Percentiles rank a stretch among this genome's conserved stretches.
Evolutionary conservation across 2,113 vertebrate species (phyloP).

Genomic region (Phylloscopus trochiloides): DNA sequence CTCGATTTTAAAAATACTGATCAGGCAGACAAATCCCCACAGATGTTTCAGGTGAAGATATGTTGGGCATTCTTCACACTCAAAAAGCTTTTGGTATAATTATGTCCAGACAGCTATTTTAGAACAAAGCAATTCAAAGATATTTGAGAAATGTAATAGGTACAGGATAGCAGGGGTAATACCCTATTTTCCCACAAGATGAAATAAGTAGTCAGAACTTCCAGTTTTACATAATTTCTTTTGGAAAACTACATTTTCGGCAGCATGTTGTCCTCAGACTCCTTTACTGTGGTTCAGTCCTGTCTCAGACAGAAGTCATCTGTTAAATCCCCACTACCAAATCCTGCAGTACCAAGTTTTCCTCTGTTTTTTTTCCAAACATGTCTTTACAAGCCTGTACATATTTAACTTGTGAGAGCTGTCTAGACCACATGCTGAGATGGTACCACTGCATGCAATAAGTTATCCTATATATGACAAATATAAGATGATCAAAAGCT

Average conservation of each 20-base stretch:
- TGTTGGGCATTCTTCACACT: neutral
- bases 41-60: neutral
- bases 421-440: slow-evolving; percentile 23
- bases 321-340: neutral
- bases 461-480: neutral
- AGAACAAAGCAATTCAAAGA: neutral
- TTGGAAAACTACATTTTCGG: neutral
- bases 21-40: neutral
- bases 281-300: neutral
- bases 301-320: neutral
- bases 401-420: neutral
- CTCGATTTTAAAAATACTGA: neutral
- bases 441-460: neutral
- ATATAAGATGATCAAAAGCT: slow-evolving; percentile 10
- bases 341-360: neutral
- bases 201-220: neutral
- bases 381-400: slow-evolving; percentile 2
- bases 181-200: neutral
- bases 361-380: neutral
- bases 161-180: neutral
- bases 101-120: neutral
- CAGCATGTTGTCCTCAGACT: neutral
- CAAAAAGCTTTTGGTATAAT: neutral
- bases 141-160: neutral
- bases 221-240: neutral